A percentile compares a stretch with the other conserved stretches of the same genome.
Conservation (phyloP, 2,113 vertebrate genomes). For the Elaphurus davidianus region DNA sequence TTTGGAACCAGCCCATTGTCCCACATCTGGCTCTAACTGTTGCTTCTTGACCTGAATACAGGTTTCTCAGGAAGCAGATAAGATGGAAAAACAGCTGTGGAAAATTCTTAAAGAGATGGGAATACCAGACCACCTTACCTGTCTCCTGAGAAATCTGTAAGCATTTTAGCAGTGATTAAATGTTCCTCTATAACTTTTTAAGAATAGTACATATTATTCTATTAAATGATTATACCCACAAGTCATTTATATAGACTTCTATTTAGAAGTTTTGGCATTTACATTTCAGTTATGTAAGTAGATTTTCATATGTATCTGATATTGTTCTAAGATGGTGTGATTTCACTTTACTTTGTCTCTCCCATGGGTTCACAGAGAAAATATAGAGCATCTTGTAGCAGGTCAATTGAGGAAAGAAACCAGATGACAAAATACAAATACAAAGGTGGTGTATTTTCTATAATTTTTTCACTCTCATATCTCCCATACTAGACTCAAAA, state of each 20-base stretch:
- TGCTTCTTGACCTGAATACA: no score
- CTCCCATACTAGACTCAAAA: background rate
- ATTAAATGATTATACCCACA: background rate
- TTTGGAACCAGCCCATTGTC: no score
- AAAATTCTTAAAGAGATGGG: no score
- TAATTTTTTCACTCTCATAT: background rate
- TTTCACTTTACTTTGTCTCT: background rate
- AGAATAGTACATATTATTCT: background rate
- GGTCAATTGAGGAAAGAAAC: background rate
- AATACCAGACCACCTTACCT: no score
- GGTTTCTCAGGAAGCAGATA: no score
- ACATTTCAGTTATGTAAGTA: background rate
- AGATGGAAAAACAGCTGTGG: background rate
- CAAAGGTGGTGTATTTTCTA: background rate
- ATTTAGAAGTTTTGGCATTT: background rate
- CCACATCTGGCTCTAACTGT: no score
- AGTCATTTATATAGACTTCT: background rate
- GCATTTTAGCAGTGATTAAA: background rate
- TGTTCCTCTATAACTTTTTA: background rate
- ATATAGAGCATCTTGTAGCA: background rate
- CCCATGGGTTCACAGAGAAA: background rate
- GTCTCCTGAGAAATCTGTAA: background rate
- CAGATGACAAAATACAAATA: background rate
- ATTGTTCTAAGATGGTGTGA: background rate
- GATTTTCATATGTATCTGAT: background rate